A percentile compares a stretch with the other conserved stretches of the same genome.
Conservation (phyloP, 2,797 vertebrate genomes). For the Florisuga fusca region DNA sequence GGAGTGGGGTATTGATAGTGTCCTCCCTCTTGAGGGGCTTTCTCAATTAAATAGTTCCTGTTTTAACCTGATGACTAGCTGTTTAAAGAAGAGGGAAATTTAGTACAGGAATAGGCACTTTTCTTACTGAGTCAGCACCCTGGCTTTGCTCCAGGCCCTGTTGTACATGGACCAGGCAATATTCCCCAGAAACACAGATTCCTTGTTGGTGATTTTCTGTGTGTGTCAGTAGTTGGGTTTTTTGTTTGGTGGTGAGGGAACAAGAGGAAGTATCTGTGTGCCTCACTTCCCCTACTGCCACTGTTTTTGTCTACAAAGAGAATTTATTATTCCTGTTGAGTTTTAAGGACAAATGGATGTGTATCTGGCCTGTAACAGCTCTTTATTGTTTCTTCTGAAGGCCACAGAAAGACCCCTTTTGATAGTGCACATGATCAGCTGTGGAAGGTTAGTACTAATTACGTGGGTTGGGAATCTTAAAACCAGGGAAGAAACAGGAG, state of each 20-base stretch:
- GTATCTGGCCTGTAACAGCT: conserved; percentile 6
- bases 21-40: not conserved
- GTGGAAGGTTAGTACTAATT: not conserved
- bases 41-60: not conserved
- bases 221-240: not conserved
- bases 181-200: not conserved
- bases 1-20: not conserved
- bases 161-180: not conserved
- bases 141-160: not conserved
- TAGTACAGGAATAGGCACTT: not conserved
- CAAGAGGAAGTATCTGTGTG: not conserved
- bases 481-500: not conserved
- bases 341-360: conserved; percentile 1
- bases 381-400: conserved; percentile 3
- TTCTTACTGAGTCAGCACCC: not conserved
- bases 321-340: conserved; percentile 3
- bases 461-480: not conserved
- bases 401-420: not conserved
- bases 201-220: not conserved
- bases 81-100: not conserved
- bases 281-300: not conserved
- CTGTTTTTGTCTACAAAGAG: conserved; percentile 22
- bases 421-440: not conserved
- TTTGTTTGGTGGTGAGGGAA: not conserved
- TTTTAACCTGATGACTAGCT: not conserved